Conservation (phyloP, 2,888 invertebrate genomes). For the Papilio demoleus region DNA sequence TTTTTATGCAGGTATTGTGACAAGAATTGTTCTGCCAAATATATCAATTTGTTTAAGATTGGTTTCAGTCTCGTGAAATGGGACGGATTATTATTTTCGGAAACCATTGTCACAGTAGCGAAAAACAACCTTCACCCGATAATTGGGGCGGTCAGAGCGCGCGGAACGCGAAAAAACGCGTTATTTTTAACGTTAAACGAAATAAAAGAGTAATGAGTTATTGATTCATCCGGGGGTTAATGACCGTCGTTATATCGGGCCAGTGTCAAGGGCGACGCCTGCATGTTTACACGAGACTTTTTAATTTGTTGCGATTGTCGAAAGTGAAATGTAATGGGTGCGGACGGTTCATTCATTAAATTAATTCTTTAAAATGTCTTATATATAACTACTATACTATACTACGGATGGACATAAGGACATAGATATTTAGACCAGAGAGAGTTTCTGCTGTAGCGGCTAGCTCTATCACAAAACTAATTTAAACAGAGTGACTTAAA, state of each 20-base stretch:
- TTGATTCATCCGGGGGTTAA: constrained; percentile 60
- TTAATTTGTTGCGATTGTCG: constrained; percentile 41
- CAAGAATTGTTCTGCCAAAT: too few species aligned
- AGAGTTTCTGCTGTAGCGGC: too few species aligned
- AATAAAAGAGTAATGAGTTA: constrained; percentile 70
- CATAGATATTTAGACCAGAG: too few species aligned
- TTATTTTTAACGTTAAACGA: constrained; percentile 64
- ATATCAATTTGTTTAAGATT: too few species aligned
- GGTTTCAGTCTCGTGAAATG: too few species aligned
- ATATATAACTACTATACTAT: background rate
- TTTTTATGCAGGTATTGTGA: too few species aligned
- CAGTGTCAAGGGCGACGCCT: constrained; percentile 55
- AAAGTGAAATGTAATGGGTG: constrained; percentile 36
- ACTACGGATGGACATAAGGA: too few species aligned
- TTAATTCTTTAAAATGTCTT: background rate
- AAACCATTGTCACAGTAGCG: constrained; percentile 17
- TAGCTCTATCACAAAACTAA: too few species aligned
- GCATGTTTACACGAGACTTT: constrained; percentile 41
- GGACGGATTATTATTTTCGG: too few species aligned
- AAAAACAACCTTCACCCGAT: constrained; percentile 62
- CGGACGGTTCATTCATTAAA: constrained; percentile 37
- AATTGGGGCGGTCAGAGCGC: constrained; percentile 59
- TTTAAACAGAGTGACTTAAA: too few species aligned
- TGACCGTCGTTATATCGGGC: constrained; percentile 56
- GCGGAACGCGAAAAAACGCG: constrained; percentile 59